phyloP scores from a whole-genome alignment of 2,888 invertebrate species.

The Hydraecia micacea region DNA sequence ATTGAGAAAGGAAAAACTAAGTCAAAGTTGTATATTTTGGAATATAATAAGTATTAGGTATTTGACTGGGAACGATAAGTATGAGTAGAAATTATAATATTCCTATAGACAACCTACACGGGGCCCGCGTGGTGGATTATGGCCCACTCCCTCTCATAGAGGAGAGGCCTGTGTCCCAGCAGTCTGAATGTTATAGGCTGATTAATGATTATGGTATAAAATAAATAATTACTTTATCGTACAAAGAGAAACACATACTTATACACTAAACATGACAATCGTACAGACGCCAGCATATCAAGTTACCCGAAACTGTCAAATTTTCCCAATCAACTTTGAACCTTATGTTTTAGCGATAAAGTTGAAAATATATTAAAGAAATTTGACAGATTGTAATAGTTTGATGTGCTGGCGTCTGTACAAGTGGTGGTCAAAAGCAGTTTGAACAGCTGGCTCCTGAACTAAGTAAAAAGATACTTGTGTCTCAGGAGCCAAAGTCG shows the following conservation, averaged over 20 bases:
- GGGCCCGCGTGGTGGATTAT: not conserved
- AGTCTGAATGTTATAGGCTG: no score
- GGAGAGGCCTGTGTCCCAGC: no score
- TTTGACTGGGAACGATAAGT: not conserved
- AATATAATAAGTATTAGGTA: not conserved
- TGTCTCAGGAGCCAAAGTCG: not conserved
- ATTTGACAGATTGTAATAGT: no score
- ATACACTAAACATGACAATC: no score
- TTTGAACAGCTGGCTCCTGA: not conserved
- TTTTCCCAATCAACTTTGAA: no score
- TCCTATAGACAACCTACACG: not conserved
- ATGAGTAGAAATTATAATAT: not conserved
- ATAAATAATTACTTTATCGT: not conserved
- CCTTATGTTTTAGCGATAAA: no score
- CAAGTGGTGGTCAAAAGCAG: no score
- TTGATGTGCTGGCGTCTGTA: no score
- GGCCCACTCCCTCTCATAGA: not conserved
- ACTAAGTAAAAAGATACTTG: not conserved
- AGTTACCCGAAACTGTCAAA: no score
- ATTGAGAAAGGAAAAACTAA: not conserved
- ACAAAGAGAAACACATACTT: not conserved
- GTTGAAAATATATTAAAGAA: no score
- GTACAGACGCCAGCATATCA: no score
- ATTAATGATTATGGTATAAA: not conserved
- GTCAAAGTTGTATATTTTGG: no score